Conservation (phyloP, 1,140 invertebrate genomes). For the Zaprionus vittiger region DNA sequence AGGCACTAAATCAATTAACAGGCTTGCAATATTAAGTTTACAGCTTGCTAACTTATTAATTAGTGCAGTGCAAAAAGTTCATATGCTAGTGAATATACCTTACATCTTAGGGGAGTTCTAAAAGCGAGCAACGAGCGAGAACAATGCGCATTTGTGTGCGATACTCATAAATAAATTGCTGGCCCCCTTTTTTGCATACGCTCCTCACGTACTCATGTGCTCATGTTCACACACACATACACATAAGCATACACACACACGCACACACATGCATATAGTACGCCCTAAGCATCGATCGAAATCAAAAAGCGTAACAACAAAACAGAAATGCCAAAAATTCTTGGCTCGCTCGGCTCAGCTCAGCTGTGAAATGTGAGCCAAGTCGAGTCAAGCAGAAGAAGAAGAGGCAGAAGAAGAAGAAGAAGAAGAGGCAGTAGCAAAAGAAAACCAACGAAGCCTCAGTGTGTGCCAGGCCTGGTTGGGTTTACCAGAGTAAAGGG, state of each 20-base stretch:
- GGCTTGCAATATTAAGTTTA: not conserved
- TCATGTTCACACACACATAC: not conserved
- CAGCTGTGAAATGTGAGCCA: conserved; percentile 68
- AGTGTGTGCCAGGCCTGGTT: no score
- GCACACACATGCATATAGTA: conserved; percentile 20
- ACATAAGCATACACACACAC: conserved; percentile 3
- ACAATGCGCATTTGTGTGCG: conserved; percentile 74
- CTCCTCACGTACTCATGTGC: conserved; percentile 28
- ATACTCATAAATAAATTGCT: conserved; percentile 64
- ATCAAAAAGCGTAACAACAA: conserved; percentile 79
- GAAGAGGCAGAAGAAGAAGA: not conserved
- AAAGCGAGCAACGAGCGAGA: conserved; percentile 33
- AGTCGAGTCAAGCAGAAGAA: conserved; percentile 11
- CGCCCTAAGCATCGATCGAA: conserved; percentile 72
- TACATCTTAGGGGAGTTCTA: conserved; percentile 12
- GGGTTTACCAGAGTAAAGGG: not conserved
- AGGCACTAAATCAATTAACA: not conserved
- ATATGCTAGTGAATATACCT: not conserved
- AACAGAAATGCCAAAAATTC: conserved; percentile 76
- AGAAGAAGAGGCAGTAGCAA: conserved; percentile 10
- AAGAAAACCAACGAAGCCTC: conserved; percentile 2
- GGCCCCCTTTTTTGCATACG: conserved; percentile 63
- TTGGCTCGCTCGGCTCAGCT: conserved; percentile 42
- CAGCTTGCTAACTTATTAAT: not conserved
- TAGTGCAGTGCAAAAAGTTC: not conserved